Evolutionary conservation across 2,888 invertebrate genomes (phyloP).

Genomic region (Spilosoma lubricipeda): DNA sequence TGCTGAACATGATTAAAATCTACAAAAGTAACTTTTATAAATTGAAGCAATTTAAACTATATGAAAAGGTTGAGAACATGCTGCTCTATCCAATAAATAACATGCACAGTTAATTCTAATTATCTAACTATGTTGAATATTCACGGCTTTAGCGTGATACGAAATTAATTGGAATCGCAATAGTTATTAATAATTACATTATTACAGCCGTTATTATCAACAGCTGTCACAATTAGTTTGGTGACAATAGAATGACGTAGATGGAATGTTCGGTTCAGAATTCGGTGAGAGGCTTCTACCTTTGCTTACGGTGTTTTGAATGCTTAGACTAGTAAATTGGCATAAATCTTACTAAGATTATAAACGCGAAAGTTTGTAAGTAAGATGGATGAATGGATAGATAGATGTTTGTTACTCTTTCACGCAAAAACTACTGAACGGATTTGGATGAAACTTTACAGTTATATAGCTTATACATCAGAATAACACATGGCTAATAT

Average conservation of each 20-base stretch:
- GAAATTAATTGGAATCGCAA: constrained; percentile 12
- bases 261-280: neutral
- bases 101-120: neutral
- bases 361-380: too few relatives aligned
- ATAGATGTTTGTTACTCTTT: too few relatives aligned
- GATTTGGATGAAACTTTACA: too few relatives aligned
- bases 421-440: too few relatives aligned
- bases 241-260: neutral
- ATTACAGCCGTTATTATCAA: neutral
- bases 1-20: too few relatives aligned
- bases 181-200: constrained; percentile 11
- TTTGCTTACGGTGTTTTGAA: neutral
- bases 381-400: too few relatives aligned
- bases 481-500: too few relatives aligned
- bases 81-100: neutral
- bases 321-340: neutral
- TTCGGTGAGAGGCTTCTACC: neutral
- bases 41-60: neutral
- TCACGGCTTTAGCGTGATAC: neutral
- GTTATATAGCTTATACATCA: too few relatives aligned
- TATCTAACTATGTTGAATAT: neutral
- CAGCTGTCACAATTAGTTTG: neutral
- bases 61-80: neutral
- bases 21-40: too few relatives aligned
- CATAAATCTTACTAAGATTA: too few relatives aligned